Conservation (phyloP, 2,888 invertebrate species). For the Nomada goodeniana region DNA sequence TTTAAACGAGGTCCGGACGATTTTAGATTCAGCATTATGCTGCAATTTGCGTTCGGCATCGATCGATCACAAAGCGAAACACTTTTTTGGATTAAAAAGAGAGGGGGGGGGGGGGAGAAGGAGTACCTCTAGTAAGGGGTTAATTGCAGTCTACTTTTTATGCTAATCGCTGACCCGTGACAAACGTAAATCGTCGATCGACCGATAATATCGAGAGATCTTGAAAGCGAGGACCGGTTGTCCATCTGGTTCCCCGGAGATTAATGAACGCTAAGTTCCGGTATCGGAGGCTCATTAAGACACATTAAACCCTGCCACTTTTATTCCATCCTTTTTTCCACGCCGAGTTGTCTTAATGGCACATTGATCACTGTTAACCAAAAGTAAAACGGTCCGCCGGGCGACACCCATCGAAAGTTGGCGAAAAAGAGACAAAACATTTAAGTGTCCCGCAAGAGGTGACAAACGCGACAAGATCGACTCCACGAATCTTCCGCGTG, state of each 20-base stretch:
- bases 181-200: slow-evolving; percentile 38
- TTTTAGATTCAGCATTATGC: not conserved
- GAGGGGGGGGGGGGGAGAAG: no score
- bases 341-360: slow-evolving; percentile 59
- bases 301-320: slow-evolving; percentile 65
- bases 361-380: slow-evolving; percentile 59
- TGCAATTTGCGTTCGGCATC: not conserved
- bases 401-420: slow-evolving; percentile 8
- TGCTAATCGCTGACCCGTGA: slow-evolving; percentile 29
- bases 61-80: not conserved
- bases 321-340: slow-evolving; percentile 17
- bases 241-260: slow-evolving; percentile 62
- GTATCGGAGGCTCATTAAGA: slow-evolving; percentile 70
- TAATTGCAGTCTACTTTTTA: slow-evolving; percentile 40
- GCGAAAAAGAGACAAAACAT: not conserved
- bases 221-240: slow-evolving; percentile 59
- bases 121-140: slow-evolving; percentile 19
- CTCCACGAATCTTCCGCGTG: not conserved
- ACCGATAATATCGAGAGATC: slow-evolving; percentile 46
- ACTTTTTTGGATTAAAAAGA: not conserved
- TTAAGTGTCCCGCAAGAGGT: slow-evolving; percentile 17
- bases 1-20: no score
- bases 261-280: slow-evolving; percentile 64
- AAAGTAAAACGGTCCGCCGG: slow-evolving; percentile 40
- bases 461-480: slow-evolving; percentile 38